Evolutionary conservation across 2,888 invertebrate species (phyloP).

Genomic region (Tortricodes alternella): DNA sequence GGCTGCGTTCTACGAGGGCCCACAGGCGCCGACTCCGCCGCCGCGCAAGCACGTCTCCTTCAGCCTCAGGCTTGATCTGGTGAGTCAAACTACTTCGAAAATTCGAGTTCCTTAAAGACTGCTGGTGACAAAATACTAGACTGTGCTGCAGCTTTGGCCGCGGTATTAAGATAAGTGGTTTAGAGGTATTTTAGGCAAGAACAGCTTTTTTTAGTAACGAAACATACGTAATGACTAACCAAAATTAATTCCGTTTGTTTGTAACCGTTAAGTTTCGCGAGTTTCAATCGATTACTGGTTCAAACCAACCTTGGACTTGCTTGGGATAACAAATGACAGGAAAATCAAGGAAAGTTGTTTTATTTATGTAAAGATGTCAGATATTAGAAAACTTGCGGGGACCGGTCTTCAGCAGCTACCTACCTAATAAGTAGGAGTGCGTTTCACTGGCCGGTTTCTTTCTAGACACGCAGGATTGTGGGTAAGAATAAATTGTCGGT

Average conservation of each 20-base stretch:
- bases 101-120: no score
- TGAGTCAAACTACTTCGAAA: slow-evolving; percentile 40
- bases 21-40: slow-evolving; percentile 68
- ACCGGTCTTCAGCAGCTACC: slow-evolving; percentile 29
- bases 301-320: slow-evolving; percentile 18
- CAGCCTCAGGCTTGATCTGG: slow-evolving; percentile 73
- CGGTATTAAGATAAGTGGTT: no score
- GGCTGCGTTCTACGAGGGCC: slow-evolving; percentile 87
- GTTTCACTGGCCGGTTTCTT: slow-evolving; percentile 27
- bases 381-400: slow-evolving; percentile 36
- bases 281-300: slow-evolving; percentile 1
- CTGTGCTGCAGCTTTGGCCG: no score
- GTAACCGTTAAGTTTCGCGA: background rate
- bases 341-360: slow-evolving; percentile 35
- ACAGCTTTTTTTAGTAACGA: no score
- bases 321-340: slow-evolving; percentile 32
- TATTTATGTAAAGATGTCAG: slow-evolving; percentile 34
- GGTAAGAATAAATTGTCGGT: slow-evolving; percentile 28
- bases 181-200: no score
- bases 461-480: slow-evolving; percentile 34
- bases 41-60: slow-evolving; percentile 78
- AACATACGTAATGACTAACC: no score
- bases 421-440: slow-evolving; percentile 18
- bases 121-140: no score
- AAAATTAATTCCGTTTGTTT: no score